Percentiles rank a stretch among this genome's conserved stretches.
Evolutionary conservation across 2,113 vertebrate genomes (phyloP).

Genomic region (Ranitomeya variabilis): DNA sequence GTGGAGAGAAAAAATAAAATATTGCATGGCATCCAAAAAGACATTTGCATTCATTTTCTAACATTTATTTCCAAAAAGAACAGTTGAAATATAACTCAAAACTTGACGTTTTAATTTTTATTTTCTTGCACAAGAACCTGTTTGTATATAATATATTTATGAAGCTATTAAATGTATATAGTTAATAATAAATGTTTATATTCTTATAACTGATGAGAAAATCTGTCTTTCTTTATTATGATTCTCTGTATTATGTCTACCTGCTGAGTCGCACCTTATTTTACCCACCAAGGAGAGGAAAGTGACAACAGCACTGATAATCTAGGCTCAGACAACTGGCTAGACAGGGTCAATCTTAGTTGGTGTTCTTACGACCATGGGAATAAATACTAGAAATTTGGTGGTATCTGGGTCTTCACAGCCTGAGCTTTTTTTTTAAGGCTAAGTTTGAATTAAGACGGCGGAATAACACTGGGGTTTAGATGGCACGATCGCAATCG

Average conservation of each 20-base stretch:
- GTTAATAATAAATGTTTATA: constrained; percentile 26
- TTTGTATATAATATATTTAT: constrained; percentile 37
- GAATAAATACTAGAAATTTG: not conserved
- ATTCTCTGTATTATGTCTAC: not conserved
- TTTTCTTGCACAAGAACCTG: not conserved
- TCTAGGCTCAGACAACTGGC: not conserved
- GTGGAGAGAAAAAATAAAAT: not conserved
- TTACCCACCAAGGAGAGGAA: not conserved
- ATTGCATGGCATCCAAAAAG: not conserved
- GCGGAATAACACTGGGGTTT: not conserved
- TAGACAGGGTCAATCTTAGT: not conserved
- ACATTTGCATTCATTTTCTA: not conserved
- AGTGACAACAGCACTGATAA: not conserved
- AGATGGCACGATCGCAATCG: not conserved
- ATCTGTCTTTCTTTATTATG: not conserved
- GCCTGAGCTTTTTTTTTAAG: not conserved
- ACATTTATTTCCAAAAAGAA: not conserved
- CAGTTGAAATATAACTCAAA: not conserved
- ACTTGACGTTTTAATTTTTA: not conserved
- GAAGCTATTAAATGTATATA: not conserved
- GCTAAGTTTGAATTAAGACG: not conserved
- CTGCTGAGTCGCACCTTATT: not conserved
- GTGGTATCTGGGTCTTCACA: not conserved
- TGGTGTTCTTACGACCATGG: not conserved
- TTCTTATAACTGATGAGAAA: not conserved